Percentiles rank a stretch among this genome's conserved stretches.
These are phyloP conservation scores for Drosophila persimilis DNA, from an alignment of 1,140 invertebrate genomes.

Conservation along the genomic window DNA sequence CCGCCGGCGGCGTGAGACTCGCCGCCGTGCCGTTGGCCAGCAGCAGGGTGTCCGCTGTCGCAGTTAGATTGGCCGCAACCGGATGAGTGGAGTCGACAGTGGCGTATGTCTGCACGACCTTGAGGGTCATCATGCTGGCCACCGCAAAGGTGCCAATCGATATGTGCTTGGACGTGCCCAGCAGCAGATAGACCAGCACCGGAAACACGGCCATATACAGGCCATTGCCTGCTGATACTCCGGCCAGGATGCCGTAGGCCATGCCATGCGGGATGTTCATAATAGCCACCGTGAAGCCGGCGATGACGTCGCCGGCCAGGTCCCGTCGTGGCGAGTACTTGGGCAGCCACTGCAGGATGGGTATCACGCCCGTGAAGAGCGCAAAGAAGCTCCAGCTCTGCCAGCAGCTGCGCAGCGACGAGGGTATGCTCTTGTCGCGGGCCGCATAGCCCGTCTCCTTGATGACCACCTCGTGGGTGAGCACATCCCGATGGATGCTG, in stretches of 20 bases:
- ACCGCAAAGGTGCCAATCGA: constrained; percentile 97
- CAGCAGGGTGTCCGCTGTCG: background rate
- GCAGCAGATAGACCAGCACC: constrained; percentile 93
- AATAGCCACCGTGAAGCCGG: constrained; percentile 94
- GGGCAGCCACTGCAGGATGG: constrained; percentile 88
- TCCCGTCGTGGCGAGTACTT: constrained; percentile 87
- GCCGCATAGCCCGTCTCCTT: constrained; percentile 76
- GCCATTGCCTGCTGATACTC: constrained; percentile 93
- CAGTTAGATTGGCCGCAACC: constrained; percentile 6
- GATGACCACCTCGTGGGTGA: constrained; percentile 78
- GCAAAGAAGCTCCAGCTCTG: constrained; percentile 66
- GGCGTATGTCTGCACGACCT: constrained; percentile 84
- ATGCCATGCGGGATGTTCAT: constrained; percentile 97
- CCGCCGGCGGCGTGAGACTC: constrained; percentile 15
- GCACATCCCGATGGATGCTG: constrained; percentile 74
- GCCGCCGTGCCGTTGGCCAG: constrained; percentile 32
- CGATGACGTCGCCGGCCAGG: constrained; percentile 87
- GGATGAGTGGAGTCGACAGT: constrained; percentile 39
- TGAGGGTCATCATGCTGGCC: constrained; percentile 94
- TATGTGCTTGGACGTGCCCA: constrained; percentile 95
- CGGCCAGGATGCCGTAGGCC: constrained; percentile 93
- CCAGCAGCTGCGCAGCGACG: constrained; percentile 64
- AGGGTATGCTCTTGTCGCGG: constrained; percentile 79
- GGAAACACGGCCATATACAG: constrained; percentile 98
- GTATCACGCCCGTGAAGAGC: constrained; percentile 83